Base-by-base conservation (phyloP, 2,113 vertebrate species). In the Psittacus erithacus region DNA sequence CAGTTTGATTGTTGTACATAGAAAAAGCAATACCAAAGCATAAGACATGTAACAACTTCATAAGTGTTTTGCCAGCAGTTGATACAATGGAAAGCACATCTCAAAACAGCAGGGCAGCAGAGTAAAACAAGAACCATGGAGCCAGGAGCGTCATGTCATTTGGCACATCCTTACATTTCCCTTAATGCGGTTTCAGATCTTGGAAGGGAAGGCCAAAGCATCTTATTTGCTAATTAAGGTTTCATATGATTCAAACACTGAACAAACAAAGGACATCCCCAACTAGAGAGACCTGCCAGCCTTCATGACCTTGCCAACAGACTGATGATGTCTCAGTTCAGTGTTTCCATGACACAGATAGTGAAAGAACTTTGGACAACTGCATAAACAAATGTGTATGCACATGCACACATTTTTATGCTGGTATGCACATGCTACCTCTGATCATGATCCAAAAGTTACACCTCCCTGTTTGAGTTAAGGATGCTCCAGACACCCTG, bases 201-300 rank as follows among this genome's bases (percentile, higher is more conserved):
- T 81, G 76, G 60, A 75, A 81, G 73, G 31, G 24, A 86, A 88
- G 47, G 76, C 82, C 79, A 88, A 86, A 78, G 64, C 73, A 81
- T 93, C 92, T 88, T 93, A 82, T 94, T 92, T 93, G 52, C 76
- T 94, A 93, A 96, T 90, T 93, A 92, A 86, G 69, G 92, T 75
- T 94, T 96, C 60, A 38, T 71, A 60, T 10, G 0, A 90, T 80
- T 85, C 70, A 68, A 78, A 86, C 82, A 44, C 14, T 38, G 57
- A 84, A 90, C 73, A 83, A 83, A 69, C 41, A 94, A 87, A 95
- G 17, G 33, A 78, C 62, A 84, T 83, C 76, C 87, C 85, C 92
- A 63, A 86, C 50, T 2, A 90, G 63, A 94, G 86, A 20, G 92
- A 96, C 64, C 55, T 83, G 80, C 77, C 93, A 96, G 92, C 47